phyloP scores from a whole-genome alignment of 2,797 vertebrate genomes.

The Gallinago nigripennis region DNA sequence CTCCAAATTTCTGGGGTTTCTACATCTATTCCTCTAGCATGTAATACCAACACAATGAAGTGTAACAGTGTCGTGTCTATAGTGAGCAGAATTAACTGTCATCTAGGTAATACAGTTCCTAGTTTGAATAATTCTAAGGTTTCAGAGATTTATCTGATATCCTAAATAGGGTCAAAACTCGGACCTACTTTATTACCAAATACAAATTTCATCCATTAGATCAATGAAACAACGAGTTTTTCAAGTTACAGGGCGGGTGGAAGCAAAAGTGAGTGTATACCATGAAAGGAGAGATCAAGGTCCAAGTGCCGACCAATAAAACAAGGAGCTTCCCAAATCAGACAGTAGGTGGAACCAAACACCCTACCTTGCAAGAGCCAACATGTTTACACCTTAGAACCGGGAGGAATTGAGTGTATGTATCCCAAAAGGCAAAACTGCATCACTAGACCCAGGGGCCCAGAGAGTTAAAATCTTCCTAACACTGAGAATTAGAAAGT shows the following conservation, averaged over 20 bases:
- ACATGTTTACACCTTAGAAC: neutral
- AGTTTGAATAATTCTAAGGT: neutral
- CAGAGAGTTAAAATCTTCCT: neutral
- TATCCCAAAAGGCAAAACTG: neutral
- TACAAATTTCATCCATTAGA: neutral
- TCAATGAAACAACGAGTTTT: neutral
- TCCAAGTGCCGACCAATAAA: neutral
- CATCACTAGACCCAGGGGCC: neutral
- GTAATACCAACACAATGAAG: neutral
- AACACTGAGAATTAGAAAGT: neutral
- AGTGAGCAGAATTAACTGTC: neutral
- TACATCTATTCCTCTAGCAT: neutral
- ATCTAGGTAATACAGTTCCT: neutral
- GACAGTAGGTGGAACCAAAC: constrained; percentile 17
- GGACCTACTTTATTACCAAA: neutral
- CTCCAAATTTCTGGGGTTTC: neutral
- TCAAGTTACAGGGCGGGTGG: neutral
- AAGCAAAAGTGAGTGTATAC: neutral
- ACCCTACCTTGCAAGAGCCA: neutral
- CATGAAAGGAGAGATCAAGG: neutral
- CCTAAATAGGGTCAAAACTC: neutral
- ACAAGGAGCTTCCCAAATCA: neutral
- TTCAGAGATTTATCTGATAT: neutral
- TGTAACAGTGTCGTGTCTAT: neutral
- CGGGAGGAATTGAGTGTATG: rapidly evolving